These are phyloP conservation scores for Coreoperca whiteheadi DNA, from an alignment of 2,113 vertebrate genomes.

Conservation along the genomic window DNA sequence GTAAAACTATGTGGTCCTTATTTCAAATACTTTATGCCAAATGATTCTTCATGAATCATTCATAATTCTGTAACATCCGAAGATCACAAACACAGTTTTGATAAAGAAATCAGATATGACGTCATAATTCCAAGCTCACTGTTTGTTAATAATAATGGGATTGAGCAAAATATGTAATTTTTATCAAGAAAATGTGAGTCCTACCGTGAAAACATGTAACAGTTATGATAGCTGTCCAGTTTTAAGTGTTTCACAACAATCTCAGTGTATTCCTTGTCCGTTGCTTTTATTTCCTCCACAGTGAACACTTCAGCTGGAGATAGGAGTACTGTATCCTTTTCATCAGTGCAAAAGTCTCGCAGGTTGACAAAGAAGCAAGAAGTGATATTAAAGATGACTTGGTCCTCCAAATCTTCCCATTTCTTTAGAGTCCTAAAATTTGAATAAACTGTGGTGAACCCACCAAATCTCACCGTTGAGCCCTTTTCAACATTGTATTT, in stretches of 20 bases:
- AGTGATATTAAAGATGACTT: constrained; percentile 58
- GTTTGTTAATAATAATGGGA: neutral
- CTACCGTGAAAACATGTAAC: constrained; percentile 73
- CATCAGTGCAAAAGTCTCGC: neutral
- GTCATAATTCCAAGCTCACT: neutral
- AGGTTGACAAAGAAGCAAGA: constrained; percentile 73
- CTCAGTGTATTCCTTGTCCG: neutral
- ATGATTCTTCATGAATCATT: neutral
- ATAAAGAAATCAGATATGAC: neutral
- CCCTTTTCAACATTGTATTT: rapidly evolving
- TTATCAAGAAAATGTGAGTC: neutral
- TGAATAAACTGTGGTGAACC: constrained; percentile 24
- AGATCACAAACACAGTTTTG: neutral
- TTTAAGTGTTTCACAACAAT: constrained; percentile 56
- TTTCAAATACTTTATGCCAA: neutral
- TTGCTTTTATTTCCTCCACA: constrained; percentile 37
- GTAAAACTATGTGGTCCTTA: neutral
- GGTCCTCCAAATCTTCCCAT: rapidly evolving
- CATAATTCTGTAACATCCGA: neutral
- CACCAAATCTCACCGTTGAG: constrained; percentile 65
- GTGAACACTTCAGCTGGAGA: constrained; percentile 79
- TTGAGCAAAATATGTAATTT: neutral
- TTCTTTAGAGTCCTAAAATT: rapidly evolving
- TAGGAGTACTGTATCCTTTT: constrained; percentile 38
- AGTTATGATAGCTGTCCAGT: constrained; percentile 43